Base-by-base conservation (phyloP, 2,888 invertebrate species). In the Darwinula stevensoni region DNA sequence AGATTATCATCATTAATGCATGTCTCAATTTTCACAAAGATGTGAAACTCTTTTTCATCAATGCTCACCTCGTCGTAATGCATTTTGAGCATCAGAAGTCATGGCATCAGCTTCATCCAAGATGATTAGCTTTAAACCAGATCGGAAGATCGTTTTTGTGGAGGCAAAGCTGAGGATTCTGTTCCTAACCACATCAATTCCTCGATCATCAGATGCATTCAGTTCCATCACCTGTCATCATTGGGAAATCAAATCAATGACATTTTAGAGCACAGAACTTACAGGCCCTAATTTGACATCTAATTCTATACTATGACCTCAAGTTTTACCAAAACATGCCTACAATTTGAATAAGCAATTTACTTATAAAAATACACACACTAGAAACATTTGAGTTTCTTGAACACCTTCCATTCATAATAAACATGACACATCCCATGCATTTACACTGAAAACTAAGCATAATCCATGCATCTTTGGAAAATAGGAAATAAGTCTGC, bases 51-150 rank as follows among this genome's bases (percentile, higher is more conserved):
- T n/a, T n/a, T n/a, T n/a, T n/a, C n/a, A n/a, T n/a, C n/a, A n/a
- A n/a, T 27, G 35, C 63, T 62, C 58, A 78, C 76, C 80, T 62
- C 86, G 65, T 41, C 88, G 60, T 2, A 91, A 58, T 16, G 97
- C 94, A 62, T 94, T 99, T 50, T 99, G 97, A 2, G 97, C 97
- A 63, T 99, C 97, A 51, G 76, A 75, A 1, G 94, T 99, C 94
- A 97, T 97, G 1, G 91, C 86, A 61, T 97, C 94, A 1, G 94
- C 94, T 59, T 97, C 94, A 60, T 97, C 94, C 14, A 97, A 57
- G 40, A 97, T 88, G 27, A 97, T 78, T 26, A 97, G 54, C 49
- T 97, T 97, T 40, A 80, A 86, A 1, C 82, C 78, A 30, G 72
- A 70, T 53, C 72, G 80, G 47, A 86, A 88, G 44, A 91, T 76